These are phyloP conservation scores for Sinocyclocheilus maitianheensis DNA, from an alignment of 2,113 vertebrate species.

Conservation along the genomic window DNA sequence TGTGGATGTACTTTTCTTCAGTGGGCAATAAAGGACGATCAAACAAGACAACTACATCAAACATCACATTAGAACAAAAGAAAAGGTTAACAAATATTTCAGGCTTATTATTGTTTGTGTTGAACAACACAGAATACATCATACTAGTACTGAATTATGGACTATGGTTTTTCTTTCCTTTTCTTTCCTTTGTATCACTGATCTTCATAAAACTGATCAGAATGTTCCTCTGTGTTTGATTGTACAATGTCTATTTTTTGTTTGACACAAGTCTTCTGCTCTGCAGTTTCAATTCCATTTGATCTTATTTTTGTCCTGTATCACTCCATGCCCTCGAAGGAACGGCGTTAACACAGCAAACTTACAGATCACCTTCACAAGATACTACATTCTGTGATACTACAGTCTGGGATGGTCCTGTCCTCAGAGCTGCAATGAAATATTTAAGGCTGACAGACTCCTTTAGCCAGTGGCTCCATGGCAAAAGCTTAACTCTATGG, in stretches of 20 bases:
- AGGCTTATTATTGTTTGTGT: conserved; percentile 66
- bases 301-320: neutral
- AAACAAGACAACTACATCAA: conserved; percentile 67
- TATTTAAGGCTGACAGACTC: conserved; percentile 78
- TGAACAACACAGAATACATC: conserved; percentile 57
- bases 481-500: conserved; percentile 53
- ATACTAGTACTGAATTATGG: neutral
- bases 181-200: neutral
- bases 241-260: neutral
- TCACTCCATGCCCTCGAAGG: neutral
- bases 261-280: neutral
- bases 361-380: neutral
- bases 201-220: conserved; percentile 14
- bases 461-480: conserved; percentile 48
- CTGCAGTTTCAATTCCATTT: neutral
- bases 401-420: conserved; percentile 18
- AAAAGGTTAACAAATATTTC: conserved; percentile 66
- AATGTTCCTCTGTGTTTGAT: conserved; percentile 7
- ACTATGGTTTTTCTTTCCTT: neutral
- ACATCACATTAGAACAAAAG: conserved; percentile 60
- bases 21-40: conserved; percentile 67
- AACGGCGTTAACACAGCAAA: conserved; percentile 14
- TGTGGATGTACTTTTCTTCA: conserved; percentile 67
- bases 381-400: neutral
- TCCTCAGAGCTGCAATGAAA: conserved; percentile 71